phyloP scores from a whole-genome alignment of 2,797 vertebrate genomes.

The Poecilia picta region DNA sequence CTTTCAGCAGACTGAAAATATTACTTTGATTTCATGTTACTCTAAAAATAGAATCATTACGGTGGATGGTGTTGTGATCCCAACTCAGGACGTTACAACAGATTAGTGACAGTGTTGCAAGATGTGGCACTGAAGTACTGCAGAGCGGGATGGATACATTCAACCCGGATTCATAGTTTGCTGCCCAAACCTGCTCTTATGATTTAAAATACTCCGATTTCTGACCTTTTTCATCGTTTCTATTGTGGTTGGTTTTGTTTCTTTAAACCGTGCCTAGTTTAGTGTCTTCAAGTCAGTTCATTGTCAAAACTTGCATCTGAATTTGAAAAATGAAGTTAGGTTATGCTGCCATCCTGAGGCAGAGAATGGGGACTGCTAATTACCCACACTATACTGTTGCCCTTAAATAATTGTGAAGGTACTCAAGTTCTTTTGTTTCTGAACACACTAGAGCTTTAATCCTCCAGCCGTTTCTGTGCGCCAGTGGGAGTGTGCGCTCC shows the following conservation, averaged over 20 bases:
- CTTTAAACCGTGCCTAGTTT: conserved; percentile 65
- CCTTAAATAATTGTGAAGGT: background rate
- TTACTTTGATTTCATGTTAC: background rate
- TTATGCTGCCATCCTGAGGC: background rate
- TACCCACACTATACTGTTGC: background rate
- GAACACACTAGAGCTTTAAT: conserved; percentile 14
- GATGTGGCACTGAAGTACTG: background rate
- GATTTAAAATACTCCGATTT: background rate
- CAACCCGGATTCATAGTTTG: background rate
- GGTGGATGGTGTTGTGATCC: background rate
- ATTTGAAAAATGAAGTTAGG: background rate
- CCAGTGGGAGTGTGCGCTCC: conserved; percentile 4
- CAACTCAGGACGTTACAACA: background rate
- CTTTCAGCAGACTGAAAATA: background rate
- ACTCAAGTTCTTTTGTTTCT: background rate
- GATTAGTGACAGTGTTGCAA: background rate
- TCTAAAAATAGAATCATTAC: background rate
- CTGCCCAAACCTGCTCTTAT: background rate
- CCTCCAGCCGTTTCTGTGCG: background rate
- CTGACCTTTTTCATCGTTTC: background rate
- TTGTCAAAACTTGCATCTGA: background rate
- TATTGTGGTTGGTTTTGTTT: background rate
- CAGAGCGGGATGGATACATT: background rate
- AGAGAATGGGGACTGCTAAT: background rate
- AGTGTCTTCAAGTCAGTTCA: conserved; percentile 1